Base-by-base conservation (phyloP, 2,113 vertebrate species). In the Beaufortia kweichowensis region DNA sequence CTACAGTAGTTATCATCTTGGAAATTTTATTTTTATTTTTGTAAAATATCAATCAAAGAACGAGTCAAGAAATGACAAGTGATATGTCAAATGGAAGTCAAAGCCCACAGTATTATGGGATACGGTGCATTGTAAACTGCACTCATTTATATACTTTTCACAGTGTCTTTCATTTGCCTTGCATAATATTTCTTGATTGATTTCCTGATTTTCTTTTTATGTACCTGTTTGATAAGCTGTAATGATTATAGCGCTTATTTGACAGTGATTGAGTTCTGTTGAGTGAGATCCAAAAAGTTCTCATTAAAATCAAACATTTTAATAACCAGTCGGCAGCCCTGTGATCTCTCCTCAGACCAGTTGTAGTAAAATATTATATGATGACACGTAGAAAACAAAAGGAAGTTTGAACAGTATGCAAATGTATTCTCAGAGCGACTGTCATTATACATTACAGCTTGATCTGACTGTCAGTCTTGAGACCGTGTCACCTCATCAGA, bases 171-270 rank as follows among this genome's bases (percentile, higher is more conserved):
- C 19, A n/a, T 53, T 53, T 3, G 28, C 29, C 1, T 68, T 46
- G 12, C 10, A 1, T 59, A 72, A 19, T 23, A 11, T 61, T 28
- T 60, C 7, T 3, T 59, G 12, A 6, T 76, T 31, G 4, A 8
- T 50, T 53, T 31, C 7, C 26, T 68, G 43, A 31, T 50, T 21
- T 1, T 14, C 43, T 69, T 43, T 60, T 71, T n/a, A 77, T 29
- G 48, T 15, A 26, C 67, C 68, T 67, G 75, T 74, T 74, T 81
- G 55, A 74, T 75, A 46, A 74, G 33, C 62, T 66, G 53, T 55
- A n/a, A n/a, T n/a, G 41, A 46, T 65, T 81, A n/a, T 62, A 35
- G 65, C 35, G 24, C n/a, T 77, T 6, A 68, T 78, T 75, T 74
- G 70, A 67, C 70, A 77, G 19, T 71, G 29, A 62, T 29, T 72